Percentiles rank a stretch among this genome's conserved stretches.
Conservation (phyloP, 2,888 invertebrate genomes). For the Ophion costatus region DNA sequence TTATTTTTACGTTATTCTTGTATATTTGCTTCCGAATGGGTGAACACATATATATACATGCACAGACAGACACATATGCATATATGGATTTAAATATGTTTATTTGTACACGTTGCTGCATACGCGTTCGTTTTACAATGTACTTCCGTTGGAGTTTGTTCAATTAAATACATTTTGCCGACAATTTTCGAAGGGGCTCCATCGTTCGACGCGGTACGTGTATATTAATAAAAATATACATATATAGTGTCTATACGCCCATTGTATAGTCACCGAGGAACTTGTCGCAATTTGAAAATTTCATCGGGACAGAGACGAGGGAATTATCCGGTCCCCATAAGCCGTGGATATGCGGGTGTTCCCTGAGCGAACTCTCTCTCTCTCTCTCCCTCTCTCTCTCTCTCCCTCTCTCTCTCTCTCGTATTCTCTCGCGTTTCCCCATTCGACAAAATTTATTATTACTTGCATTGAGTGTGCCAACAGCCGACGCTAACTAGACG, state of each 20-base stretch:
- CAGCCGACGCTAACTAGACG: conserved; percentile 52
- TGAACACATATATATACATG: no score
- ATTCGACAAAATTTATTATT: conserved; percentile 65
- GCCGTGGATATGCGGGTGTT: conserved; percentile 50
- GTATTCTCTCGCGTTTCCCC: conserved; percentile 43
- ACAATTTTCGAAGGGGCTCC: conserved; percentile 33
- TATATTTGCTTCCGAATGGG: no score
- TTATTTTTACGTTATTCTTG: no score
- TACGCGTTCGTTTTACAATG: background rate
- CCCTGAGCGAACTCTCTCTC: background rate
- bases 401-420: background rate
- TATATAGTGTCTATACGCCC: conserved; percentile 29
- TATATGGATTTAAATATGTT: no score
- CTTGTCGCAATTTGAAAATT: conserved; percentile 67
- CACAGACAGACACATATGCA: no score
- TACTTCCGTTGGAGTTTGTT: conserved; percentile 15
- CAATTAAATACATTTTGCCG: conserved; percentile 55
- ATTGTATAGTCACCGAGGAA: conserved; percentile 45
- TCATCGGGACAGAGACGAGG: conserved; percentile 63
- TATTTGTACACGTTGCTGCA: no score
- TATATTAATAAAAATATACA: conserved; percentile 15
- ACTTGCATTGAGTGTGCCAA: conserved; percentile 54
- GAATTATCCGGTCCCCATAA: conserved; percentile 62
- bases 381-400: conserved; percentile 15
- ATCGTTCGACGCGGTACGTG: conserved; percentile 35